A percentile compares a stretch with the other conserved stretches of the same genome.
phyloP scores from a whole-genome alignment of 1,140 invertebrate genomes.

The Drosophila hydei region DNA sequence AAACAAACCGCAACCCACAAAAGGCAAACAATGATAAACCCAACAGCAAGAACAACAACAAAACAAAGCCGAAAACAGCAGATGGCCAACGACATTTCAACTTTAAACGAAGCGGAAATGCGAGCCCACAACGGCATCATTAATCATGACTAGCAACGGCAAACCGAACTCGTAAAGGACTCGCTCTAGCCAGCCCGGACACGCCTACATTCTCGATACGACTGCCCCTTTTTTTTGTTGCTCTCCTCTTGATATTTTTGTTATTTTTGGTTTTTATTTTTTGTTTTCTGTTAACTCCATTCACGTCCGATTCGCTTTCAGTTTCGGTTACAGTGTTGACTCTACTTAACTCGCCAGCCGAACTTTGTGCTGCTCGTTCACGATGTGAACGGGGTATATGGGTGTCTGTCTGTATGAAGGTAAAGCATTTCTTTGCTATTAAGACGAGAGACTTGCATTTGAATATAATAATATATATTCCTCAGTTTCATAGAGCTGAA shows the following conservation, averaged over 20 bases:
- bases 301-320: constrained; percentile 14
- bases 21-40: constrained; percentile 55
- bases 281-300: constrained; percentile 1
- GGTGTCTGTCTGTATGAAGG: too few relatives aligned
- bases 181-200: neutral
- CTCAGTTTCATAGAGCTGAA: too few relatives aligned
- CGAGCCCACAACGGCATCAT: constrained; percentile 68
- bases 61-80: constrained; percentile 21
- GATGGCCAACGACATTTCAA: constrained; percentile 68
- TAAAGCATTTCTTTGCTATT: too few relatives aligned
- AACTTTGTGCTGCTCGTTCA: constrained; percentile 9
- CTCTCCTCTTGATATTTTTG: neutral
- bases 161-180: constrained; percentile 5
- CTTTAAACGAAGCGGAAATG: constrained; percentile 80
- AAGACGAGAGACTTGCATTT: too few relatives aligned
- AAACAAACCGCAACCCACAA: constrained; percentile 70
- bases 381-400: too few relatives aligned
- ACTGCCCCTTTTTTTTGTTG: neutral
- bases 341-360: constrained; percentile 29
- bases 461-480: too few relatives aligned
- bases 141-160: constrained; percentile 67
- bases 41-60: constrained; percentile 10
- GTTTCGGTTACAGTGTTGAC: constrained; percentile 37
- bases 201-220: neutral
- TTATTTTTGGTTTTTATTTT: neutral